Base-by-base conservation (phyloP, 1,140 invertebrate genomes). In the Hesperophylax magnus region DNA sequence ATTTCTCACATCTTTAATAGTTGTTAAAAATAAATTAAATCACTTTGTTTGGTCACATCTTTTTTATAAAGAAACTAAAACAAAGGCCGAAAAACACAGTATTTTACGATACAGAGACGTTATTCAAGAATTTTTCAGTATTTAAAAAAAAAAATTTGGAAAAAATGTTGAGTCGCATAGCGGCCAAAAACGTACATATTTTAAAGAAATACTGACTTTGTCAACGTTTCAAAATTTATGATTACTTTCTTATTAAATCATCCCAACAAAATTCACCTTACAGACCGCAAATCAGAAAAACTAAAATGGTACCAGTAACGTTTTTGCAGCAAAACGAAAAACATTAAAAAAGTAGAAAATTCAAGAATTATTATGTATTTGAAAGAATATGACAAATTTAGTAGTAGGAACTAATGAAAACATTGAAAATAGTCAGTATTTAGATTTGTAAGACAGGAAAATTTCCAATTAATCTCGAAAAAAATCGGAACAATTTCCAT, bases 31-130 rank as follows among this genome's bases (percentile, higher is more conserved):
- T 27, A 22, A 20, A 20, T 22, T 3, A 63, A 17, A 4, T n/a
- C 54, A n/a, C 17, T 24, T 63, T 63, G n/a, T 14, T 7, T 4
- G 60, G 22, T 63, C 60, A 63, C 60, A 69, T 69, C 34, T 39
- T 69, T 5, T 34, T 69, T 17, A 2, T 34, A 69, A 69, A 39
- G n/a, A 69, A 69, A 69, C 65, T 69, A 69, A 34, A 69, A 69
- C n/a, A 6, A 69, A 69, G 24, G 15, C 65, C 27, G 3, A 69
- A 69, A 39, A 69, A 69, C 65, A 69, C 65, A 69, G 65, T 69
- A 69, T 69, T 56, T 69, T 69, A 69, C 65, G 65, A 39, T 69
- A n/a, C 17, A 69, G 15, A 47, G 34, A 39, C 6, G 54, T 58
- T 58, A 1, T 58, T 58, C 6, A 27, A 22, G 5, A 20, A 9